A percentile compares a stretch with the other conserved stretches of the same genome.
These are phyloP conservation scores for Alcis repandata DNA, from an alignment of 2,888 invertebrate species.

Conservation along the genomic window DNA sequence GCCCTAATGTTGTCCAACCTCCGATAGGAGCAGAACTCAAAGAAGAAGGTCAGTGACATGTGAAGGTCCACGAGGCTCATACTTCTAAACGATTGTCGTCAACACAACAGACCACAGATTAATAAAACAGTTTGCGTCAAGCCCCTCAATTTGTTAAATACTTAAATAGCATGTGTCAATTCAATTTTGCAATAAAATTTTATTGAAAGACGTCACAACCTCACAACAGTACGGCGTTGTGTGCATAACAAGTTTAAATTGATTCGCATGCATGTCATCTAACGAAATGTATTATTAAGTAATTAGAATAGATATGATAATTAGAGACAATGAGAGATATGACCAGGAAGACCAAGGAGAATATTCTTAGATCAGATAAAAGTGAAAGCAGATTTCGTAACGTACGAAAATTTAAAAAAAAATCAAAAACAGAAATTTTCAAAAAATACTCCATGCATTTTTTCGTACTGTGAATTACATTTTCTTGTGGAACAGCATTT, in stretches of 20 bases:
- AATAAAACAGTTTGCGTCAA: constrained; percentile 50
- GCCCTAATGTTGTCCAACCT: no score
- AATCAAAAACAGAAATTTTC: no score
- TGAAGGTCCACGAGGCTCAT: background rate
- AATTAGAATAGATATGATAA: background rate
- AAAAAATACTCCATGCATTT: no score
- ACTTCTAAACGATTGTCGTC: background rate
- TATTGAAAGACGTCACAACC: constrained; percentile 35
- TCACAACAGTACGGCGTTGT: constrained; percentile 4
- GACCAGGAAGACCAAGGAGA: no score
- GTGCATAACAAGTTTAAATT: constrained; percentile 30
- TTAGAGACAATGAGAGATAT: no score
- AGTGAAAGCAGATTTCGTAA: no score
- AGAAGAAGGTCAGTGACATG: background rate
- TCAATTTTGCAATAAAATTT: constrained; percentile 47
- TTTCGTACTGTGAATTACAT: no score
- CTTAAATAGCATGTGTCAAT: constrained; percentile 47
- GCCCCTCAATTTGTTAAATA: constrained; percentile 47
- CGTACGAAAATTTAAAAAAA: no score
- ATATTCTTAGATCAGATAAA: no score
- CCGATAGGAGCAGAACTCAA: no score
- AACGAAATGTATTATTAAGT: background rate
- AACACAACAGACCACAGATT: constrained; percentile 27
- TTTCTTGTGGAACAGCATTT: no score
- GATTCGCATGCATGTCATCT: constrained; percentile 12